Evolutionary conservation across 2,113 vertebrate species (phyloP).

Genomic region (Kobus ellipsiprymnus): DNA sequence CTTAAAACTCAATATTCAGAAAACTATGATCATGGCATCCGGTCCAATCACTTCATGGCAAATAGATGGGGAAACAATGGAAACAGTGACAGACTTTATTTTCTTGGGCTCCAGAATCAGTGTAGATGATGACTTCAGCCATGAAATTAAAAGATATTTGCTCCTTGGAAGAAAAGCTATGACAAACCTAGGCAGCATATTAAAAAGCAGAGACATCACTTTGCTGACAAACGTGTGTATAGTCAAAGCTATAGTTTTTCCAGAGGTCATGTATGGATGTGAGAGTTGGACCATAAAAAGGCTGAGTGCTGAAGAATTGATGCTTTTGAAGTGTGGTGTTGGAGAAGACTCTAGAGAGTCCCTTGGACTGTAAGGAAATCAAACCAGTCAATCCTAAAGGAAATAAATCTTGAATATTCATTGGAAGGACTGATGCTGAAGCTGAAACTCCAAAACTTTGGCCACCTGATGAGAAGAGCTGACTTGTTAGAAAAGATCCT

Average conservation of each 20-base stretch:
- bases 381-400: neutral
- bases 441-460: neutral
- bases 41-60: neutral
- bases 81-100: neutral
- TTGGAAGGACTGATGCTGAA: neutral
- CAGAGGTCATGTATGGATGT: neutral
- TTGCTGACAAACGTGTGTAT: neutral
- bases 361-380: neutral
- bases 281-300: neutral
- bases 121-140: neutral
- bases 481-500: neutral
- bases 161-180: neutral
- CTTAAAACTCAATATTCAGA: neutral
- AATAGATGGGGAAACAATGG: neutral
- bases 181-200: neutral
- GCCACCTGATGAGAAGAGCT: neutral
- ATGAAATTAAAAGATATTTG: neutral
- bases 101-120: neutral
- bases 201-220: neutral
- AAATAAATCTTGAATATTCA: neutral
- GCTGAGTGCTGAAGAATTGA: neutral
- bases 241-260: neutral
- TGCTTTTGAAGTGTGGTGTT: neutral
- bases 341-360: neutral
- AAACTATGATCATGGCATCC: neutral